A percentile compares a stretch with the other conserved stretches of the same genome.
Evolutionary conservation across 2,888 invertebrate species (phyloP).

Genomic region (Miltochrista miniata): DNA sequence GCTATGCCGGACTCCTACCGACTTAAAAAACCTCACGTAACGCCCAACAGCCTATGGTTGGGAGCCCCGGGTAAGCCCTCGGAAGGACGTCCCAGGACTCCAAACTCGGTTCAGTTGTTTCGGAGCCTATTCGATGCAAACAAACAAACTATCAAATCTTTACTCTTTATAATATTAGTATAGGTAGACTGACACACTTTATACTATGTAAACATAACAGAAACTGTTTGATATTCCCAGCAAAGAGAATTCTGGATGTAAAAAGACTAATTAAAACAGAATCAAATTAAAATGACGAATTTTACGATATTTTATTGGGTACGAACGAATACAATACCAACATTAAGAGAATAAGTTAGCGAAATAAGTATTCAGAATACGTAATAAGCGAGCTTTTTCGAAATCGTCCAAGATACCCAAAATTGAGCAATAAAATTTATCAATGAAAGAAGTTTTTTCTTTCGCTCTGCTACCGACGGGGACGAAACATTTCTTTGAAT

Average conservation of each 20-base stretch:
- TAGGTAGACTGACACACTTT: no score
- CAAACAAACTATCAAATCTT: no score
- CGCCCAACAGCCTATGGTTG: no score
- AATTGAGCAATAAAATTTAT: slow-evolving; percentile 53
- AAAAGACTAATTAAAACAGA: background rate
- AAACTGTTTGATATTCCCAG: no score
- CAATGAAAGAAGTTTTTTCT: slow-evolving; percentile 52
- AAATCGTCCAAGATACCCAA: slow-evolving; percentile 37
- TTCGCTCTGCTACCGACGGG: slow-evolving; percentile 47
- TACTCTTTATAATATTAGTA: no score
- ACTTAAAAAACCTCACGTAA: no score
- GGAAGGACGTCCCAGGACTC: no score
- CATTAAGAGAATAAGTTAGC: slow-evolving; percentile 18
- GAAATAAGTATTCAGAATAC: slow-evolving; percentile 27
- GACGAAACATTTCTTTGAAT: slow-evolving; percentile 65
- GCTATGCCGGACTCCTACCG: no score
- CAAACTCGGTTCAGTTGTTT: no score
- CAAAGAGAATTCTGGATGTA: background rate
- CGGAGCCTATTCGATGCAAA: no score
- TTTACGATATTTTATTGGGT: background rate
- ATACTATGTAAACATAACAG: no score
- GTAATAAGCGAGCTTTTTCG: slow-evolving; percentile 26
- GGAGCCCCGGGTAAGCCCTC: no score
- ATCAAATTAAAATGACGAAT: background rate
- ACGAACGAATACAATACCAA: slow-evolving; percentile 5